A percentile compares a stretch with the other conserved stretches of the same genome.
Evolutionary conservation across 2,113 vertebrate species (phyloP).

Genomic region (Anguilla japonica): DNA sequence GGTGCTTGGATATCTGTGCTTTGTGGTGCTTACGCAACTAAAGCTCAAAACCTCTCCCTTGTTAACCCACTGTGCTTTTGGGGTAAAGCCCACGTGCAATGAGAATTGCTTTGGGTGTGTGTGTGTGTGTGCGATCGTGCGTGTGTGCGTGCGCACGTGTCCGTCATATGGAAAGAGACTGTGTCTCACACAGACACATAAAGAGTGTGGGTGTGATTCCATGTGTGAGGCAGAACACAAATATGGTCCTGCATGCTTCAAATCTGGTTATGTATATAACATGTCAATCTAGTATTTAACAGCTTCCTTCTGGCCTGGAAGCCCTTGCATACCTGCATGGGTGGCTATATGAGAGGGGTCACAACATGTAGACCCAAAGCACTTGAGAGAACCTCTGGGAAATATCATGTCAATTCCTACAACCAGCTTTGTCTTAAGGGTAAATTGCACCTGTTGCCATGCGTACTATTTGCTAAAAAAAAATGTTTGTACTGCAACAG

Average conservation of each 20-base stretch:
- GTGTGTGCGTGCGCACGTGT: too few relatives aligned
- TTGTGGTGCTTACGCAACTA: not conserved
- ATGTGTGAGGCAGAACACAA: not conserved
- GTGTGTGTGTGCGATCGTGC: too few relatives aligned
- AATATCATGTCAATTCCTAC: not conserved
- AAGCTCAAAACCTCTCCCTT: not conserved
- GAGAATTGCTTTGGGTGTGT: not conserved
- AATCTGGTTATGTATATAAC: not conserved
- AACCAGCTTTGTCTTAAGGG: not conserved
- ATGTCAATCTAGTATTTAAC: not conserved
- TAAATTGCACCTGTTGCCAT: not conserved
- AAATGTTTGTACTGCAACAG: not conserved
- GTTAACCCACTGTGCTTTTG: not conserved
- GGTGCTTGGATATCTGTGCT: too few relatives aligned
- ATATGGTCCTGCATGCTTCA: not conserved
- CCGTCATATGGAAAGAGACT: not conserved
- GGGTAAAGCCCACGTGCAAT: not conserved
- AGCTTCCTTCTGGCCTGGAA: not conserved
- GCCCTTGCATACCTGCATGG: not conserved
- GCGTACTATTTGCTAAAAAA: not conserved
- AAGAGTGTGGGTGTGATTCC: not conserved
- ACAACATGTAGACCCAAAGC: not conserved
- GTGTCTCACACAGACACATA: not conserved
- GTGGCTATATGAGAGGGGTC: not conserved
- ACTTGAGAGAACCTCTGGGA: not conserved